Conservation (phyloP, 2,113 vertebrate species). For the Xiphophorus hellerii region DNA sequence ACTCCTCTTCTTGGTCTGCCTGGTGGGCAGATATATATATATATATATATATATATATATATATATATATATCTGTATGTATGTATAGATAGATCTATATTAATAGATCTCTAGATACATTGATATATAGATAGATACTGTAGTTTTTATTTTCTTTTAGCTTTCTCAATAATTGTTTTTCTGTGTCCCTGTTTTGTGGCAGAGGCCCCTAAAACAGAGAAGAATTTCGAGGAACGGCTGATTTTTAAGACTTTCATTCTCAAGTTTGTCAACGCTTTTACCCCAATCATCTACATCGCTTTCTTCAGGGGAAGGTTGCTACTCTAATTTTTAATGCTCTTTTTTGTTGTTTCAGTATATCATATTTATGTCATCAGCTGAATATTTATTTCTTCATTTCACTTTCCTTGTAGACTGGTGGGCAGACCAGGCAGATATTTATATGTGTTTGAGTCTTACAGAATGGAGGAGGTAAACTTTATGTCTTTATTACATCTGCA, state of each 20-base stretch:
- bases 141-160: too few relatives aligned
- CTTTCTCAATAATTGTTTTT: background rate
- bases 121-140: too few relatives aligned
- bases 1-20: too few relatives aligned
- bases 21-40: too few relatives aligned
- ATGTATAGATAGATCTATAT: too few relatives aligned
- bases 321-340: background rate
- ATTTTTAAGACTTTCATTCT: conserved; percentile 99
- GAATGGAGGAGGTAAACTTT: conserved; percentile 95
- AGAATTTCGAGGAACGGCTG: conserved; percentile 94
- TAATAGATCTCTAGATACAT: too few relatives aligned
- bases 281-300: conserved; percentile 97
- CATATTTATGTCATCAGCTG: background rate
- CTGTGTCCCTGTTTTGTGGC: conserved; percentile 20
- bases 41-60: too few relatives aligned
- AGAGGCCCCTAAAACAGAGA: conserved; percentile 99
- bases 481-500: background rate
- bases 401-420: conserved; percentile 82
- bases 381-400: background rate
- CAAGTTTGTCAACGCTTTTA: conserved; percentile 97
- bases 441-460: conserved; percentile 95
- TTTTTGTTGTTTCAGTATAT: background rate
- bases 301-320: conserved; percentile 97
- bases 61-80: too few relatives aligned
- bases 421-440: conserved; percentile 93